phyloP scores from a whole-genome alignment of 2,888 invertebrate species.

The Pachymerium ferrugineum region DNA sequence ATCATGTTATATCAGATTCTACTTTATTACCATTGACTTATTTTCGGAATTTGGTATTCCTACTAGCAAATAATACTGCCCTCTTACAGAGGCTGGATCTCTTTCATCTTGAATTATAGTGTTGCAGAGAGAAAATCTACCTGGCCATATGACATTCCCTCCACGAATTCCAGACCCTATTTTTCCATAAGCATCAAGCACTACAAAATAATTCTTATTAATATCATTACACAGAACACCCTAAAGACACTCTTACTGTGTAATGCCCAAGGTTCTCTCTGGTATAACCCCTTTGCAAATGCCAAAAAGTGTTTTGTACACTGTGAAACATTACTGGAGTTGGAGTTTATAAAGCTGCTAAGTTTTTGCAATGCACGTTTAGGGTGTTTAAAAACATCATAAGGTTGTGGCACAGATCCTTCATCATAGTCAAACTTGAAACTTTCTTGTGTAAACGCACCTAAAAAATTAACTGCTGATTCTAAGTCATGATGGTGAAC shows the following conservation, averaged over 20 bases:
- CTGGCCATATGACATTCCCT: conserved; percentile 7
- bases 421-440: too few species aligned
- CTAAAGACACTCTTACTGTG: background rate
- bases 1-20: too few species aligned
- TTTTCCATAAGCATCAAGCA: conserved; percentile 13
- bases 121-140: background rate
- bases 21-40: background rate
- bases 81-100: too few species aligned
- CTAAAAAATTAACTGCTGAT: too few species aligned
- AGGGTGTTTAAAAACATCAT: too few species aligned
- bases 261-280: background rate
- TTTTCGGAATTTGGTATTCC: background rate
- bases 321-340: background rate
- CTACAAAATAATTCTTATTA: background rate
- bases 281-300: background rate
- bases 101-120: too few species aligned
- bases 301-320: background rate
- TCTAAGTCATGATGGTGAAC: too few species aligned
- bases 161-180: background rate
- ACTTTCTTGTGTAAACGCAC: too few species aligned
- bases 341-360: too few species aligned
- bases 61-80: background rate
- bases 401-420: too few species aligned
- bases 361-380: too few species aligned
- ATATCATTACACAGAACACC: background rate